Conservation (phyloP, 2,888 invertebrate genomes). For the Cryptophagus acutangulus region DNA sequence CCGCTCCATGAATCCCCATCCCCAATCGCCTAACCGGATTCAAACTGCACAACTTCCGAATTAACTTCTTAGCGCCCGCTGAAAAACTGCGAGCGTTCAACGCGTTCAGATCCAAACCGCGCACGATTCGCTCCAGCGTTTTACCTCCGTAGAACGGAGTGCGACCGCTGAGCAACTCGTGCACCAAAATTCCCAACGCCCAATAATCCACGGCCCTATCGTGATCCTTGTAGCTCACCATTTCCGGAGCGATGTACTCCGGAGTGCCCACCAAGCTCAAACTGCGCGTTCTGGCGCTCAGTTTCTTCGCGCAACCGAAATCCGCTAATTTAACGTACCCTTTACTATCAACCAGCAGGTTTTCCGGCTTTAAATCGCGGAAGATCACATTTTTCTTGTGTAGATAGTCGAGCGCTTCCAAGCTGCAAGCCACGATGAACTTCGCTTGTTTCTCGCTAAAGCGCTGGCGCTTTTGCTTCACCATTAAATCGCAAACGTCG, state of each 20-base stretch:
- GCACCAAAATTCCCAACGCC: slow-evolving; percentile 83
- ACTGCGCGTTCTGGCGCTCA: slow-evolving; percentile 68
- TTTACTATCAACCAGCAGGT: slow-evolving; percentile 73
- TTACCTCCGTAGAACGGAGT: slow-evolving; percentile 75
- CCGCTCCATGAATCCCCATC: slow-evolving; percentile 77
- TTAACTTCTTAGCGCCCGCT: slow-evolving; percentile 71
- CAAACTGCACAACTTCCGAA: slow-evolving; percentile 73
- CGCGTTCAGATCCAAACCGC: background rate
- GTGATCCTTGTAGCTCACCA: slow-evolving; percentile 78
- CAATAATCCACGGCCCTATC: slow-evolving; percentile 87
- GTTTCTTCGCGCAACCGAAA: slow-evolving; percentile 85
- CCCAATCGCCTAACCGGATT: slow-evolving; percentile 58
- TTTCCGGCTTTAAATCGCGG: slow-evolving; percentile 90
- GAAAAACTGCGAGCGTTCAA: slow-evolving; percentile 56
- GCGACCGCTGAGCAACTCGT: slow-evolving; percentile 77
- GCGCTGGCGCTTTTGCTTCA: slow-evolving; percentile 61
- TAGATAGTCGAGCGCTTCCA: slow-evolving; percentile 84
- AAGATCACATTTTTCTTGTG: slow-evolving; percentile 77
- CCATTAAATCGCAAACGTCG: slow-evolving; percentile 86
- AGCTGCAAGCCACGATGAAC: slow-evolving; percentile 85
- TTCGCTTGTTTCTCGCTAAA: slow-evolving; percentile 72
- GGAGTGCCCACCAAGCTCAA: slow-evolving; percentile 95
- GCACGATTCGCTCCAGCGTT: slow-evolving; percentile 68
- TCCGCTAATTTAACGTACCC: slow-evolving; percentile 91
- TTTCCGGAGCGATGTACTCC: slow-evolving; percentile 82